Evolutionary conservation across 2,888 invertebrate genomes (phyloP).

Genomic region (Perithous albicinctus): DNA sequence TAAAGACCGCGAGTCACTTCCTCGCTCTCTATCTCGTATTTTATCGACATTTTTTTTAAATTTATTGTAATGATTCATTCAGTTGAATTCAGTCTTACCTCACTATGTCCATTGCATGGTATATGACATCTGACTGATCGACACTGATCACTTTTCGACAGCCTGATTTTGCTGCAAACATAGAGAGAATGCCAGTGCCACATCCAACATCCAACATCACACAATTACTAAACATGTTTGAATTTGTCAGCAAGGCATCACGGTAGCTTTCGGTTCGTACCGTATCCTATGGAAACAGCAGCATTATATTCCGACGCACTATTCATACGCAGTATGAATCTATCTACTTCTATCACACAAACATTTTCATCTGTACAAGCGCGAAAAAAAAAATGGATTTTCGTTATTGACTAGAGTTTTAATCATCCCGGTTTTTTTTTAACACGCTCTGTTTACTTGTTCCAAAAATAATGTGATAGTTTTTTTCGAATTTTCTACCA

Average conservation of each 20-base stretch:
- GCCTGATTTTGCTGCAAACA: slow-evolving; percentile 98
- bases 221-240: slow-evolving; percentile 89
- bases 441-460: too few species aligned
- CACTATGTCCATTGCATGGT: slow-evolving; percentile 97
- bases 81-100: slow-evolving; percentile 85
- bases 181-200: slow-evolving; percentile 98
- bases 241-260: slow-evolving; percentile 92
- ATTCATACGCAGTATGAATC: slow-evolving; percentile 21
- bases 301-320: slow-evolving; percentile 50
- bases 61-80: background rate
- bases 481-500: too few species aligned
- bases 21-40: background rate
- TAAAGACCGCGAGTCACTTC: background rate
- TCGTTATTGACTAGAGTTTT: too few species aligned
- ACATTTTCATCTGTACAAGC: too few species aligned
- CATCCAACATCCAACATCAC: slow-evolving; percentile 98
- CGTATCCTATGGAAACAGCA: slow-evolving; percentile 87
- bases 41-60: background rate
- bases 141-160: slow-evolving; percentile 96
- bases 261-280: slow-evolving; percentile 95
- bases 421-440: too few species aligned
- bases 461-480: too few species aligned
- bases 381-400: too few species aligned
- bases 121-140: slow-evolving; percentile 98
- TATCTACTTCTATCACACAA: slow-evolving; percentile 21